Percentiles rank a stretch among this genome's conserved stretches.
Evolutionary conservation across 2,113 vertebrate species (phyloP).

Genomic region (Chitala chitala): DNA sequence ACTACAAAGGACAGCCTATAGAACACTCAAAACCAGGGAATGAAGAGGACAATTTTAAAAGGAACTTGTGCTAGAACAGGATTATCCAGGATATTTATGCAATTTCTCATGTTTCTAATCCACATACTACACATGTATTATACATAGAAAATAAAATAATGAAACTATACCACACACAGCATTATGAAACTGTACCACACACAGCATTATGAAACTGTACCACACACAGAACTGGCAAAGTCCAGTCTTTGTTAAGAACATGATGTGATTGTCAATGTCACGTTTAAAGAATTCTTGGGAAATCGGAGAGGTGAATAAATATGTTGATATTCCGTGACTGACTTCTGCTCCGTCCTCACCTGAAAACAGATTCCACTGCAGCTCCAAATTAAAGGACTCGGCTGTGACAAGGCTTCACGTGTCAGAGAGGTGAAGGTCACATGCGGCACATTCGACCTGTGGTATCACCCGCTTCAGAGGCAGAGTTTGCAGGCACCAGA

Average conservation of each 20-base stretch:
- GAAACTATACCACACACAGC: neutral
- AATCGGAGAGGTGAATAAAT: neutral
- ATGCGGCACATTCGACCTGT: too few species aligned
- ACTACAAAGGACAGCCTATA: neutral
- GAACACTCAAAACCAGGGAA: neutral
- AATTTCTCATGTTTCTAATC: neutral
- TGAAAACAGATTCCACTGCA: slow-evolving; percentile 6
- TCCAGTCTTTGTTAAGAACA: neutral
- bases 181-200: too few species aligned
- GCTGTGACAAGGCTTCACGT: neutral
- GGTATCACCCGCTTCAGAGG: too few species aligned
- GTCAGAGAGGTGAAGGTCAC: too few species aligned
- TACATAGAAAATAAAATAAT: neutral
- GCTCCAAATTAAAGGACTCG: neutral
- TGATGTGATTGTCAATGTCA: slow-evolving; percentile 7
- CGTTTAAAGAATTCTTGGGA: too few species aligned
- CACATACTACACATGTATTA: too few species aligned
- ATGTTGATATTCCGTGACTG: neutral
- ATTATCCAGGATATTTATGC: neutral
- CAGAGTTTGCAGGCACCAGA: too few species aligned
- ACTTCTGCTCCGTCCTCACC: neutral
- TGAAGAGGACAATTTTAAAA: neutral
- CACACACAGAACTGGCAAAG: too few species aligned
- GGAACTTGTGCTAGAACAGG: neutral
- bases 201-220: too few species aligned